These are phyloP conservation scores for Archaeoteleia sp. DNA, from an alignment of 2,888 invertebrate genomes.

Conservation along the genomic window DNA sequence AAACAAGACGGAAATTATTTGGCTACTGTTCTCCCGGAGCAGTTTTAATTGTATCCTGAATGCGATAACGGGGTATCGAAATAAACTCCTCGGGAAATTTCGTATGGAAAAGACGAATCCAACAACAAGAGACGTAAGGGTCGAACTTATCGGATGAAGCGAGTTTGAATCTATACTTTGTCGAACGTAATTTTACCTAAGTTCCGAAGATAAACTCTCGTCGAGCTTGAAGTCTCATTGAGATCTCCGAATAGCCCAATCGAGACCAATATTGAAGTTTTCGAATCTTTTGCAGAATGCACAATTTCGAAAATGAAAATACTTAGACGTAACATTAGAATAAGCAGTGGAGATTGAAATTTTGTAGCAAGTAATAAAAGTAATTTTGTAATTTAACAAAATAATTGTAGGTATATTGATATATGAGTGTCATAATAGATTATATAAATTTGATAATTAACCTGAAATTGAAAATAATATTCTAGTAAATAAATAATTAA, in stretches of 20 bases:
- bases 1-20: too few relatives aligned
- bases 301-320: slow-evolving; percentile 44
- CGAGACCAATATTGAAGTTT: slow-evolving; percentile 51
- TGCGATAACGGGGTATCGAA: slow-evolving; percentile 20
- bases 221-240: slow-evolving; percentile 46
- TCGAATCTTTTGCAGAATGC: slow-evolving; percentile 33
- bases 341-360: too few relatives aligned
- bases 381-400: too few relatives aligned
- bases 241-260: slow-evolving; percentile 43
- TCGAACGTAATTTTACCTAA: slow-evolving; percentile 46
- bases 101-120: slow-evolving; percentile 35
- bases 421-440: too few relatives aligned
- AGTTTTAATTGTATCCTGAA: slow-evolving; percentile 21
- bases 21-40: slow-evolving; percentile 9
- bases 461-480: too few relatives aligned
- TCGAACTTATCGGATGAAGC: slow-evolving; percentile 39
- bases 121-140: slow-evolving; percentile 25
- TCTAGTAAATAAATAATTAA: too few relatives aligned
- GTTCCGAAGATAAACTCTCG: slow-evolving; percentile 50
- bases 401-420: too few relatives aligned
- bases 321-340: too few relatives aligned
- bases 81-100: slow-evolving; percentile 21
- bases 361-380: too few relatives aligned
- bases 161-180: slow-evolving; percentile 37
- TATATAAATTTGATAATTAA: too few relatives aligned